A percentile compares a stretch with the other conserved stretches of the same genome.
These are phyloP conservation scores for Anoplius nigerrimus DNA, from an alignment of 2,888 invertebrate species.

Conservation along the genomic window DNA sequence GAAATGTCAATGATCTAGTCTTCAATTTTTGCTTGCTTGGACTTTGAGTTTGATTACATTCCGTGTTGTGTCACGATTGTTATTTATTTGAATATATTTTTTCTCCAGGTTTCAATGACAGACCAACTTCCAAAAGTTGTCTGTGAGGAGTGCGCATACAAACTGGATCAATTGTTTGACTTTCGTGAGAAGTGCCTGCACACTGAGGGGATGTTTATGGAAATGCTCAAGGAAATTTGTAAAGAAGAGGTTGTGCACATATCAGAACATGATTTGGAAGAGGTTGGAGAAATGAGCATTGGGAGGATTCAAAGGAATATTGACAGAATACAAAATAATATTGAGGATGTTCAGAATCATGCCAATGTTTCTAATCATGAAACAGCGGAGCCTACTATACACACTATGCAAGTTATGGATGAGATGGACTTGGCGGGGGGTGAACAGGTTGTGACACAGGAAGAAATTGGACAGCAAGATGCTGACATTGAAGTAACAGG, in stretches of 20 bases:
- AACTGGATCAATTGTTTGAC: slow-evolving; percentile 78
- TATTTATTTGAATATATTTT: neutral
- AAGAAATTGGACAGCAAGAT: slow-evolving; percentile 65
- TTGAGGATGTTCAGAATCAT: slow-evolving; percentile 58
- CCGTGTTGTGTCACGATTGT: too few relatives aligned
- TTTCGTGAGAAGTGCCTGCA: slow-evolving; percentile 78
- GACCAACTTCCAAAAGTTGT: slow-evolving; percentile 79
- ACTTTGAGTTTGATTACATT: too few relatives aligned
- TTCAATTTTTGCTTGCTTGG: too few relatives aligned
- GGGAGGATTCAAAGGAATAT: slow-evolving; percentile 55
- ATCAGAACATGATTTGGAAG: slow-evolving; percentile 54
- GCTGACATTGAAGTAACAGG: slow-evolving; percentile 65
- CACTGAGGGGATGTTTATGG: slow-evolving; percentile 76
- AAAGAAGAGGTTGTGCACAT: slow-evolving; percentile 60
- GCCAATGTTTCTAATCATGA: slow-evolving; percentile 40
- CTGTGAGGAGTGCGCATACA: slow-evolving; percentile 78
- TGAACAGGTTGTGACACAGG: slow-evolving; percentile 68
- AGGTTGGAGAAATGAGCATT: slow-evolving; percentile 53
- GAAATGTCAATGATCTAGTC: too few relatives aligned
- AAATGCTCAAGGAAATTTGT: slow-evolving; percentile 70
- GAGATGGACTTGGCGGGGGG: slow-evolving; percentile 67
- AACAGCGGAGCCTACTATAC: slow-evolving; percentile 51
- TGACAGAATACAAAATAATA: slow-evolving; percentile 55
- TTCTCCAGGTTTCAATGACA: slow-evolving; percentile 76
- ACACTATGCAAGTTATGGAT: slow-evolving; percentile 68